Evolutionary conservation across 2,113 vertebrate species (phyloP).

Genomic region (Synchiropus splendidus): DNA sequence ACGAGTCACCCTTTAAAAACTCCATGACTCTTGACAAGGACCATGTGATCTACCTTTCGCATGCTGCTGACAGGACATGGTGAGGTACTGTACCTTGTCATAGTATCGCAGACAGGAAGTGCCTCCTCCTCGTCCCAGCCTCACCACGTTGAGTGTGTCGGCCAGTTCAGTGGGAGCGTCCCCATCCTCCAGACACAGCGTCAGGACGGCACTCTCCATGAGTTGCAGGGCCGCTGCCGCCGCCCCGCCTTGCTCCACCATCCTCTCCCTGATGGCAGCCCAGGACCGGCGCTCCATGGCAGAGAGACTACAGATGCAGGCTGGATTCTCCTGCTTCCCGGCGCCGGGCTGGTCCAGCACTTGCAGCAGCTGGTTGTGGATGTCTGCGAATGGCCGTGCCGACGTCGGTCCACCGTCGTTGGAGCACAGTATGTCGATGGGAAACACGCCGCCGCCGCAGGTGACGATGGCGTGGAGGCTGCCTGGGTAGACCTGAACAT

Average conservation of each 20-base stretch:
- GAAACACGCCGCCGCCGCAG: constrained; percentile 58
- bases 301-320: constrained; percentile 54
- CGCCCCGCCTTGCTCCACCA: constrained; percentile 43
- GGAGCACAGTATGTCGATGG: constrained; percentile 56
- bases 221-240: constrained; percentile 47
- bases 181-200: constrained; percentile 58
- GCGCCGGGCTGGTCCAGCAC: constrained; percentile 41
- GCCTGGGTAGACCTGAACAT: constrained; percentile 60
- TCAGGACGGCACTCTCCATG: constrained; percentile 67
- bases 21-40: no score
- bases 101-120: constrained; percentile 58
- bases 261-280: constrained; percentile 51
- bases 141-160: constrained; percentile 56
- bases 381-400: constrained; percentile 51
- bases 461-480: constrained; percentile 65
- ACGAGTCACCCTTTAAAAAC: no score
- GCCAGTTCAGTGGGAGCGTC: constrained; percentile 53
- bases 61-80: no score
- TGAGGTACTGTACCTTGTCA: constrained; percentile 74
- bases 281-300: constrained; percentile 60
- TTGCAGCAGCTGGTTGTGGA: constrained; percentile 58
- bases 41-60: no score
- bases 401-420: constrained; percentile 26
- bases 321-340: constrained; percentile 30
- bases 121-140: constrained; percentile 49